A percentile compares a stretch with the other conserved stretches of the same genome.
Conservation (phyloP, 2,888 invertebrate genomes). For the Drosophila sordidapex region DNA sequence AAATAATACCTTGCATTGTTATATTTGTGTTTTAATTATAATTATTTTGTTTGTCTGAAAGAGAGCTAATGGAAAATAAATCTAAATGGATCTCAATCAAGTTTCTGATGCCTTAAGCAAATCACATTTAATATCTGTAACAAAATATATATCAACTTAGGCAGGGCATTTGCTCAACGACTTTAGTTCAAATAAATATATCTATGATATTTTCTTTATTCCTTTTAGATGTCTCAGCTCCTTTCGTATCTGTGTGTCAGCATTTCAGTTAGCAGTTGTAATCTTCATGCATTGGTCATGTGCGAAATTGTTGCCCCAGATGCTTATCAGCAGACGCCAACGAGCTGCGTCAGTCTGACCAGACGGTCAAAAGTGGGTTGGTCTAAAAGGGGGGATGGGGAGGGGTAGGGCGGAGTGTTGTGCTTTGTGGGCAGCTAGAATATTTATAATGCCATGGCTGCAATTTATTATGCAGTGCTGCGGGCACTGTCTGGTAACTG, state of each 20-base stretch:
- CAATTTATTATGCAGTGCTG: constrained; percentile 82
- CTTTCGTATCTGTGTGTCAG: constrained; percentile 65
- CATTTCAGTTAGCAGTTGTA: constrained; percentile 72
- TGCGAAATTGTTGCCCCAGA: constrained; percentile 82
- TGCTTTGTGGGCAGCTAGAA: constrained; percentile 49
- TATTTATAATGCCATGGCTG: constrained; percentile 81
- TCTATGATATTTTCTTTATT: background rate
- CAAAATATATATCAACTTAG: background rate
- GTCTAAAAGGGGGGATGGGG: background rate
- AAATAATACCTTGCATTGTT: background rate
- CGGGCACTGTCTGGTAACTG: constrained; percentile 47
- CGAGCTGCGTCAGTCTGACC: constrained; percentile 32
- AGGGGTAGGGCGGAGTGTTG: background rate
- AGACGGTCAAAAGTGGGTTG: background rate
- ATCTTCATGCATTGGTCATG: constrained; percentile 75
- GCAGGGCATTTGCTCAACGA: background rate
- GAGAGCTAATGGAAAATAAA: background rate
- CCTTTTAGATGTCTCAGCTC: background rate
- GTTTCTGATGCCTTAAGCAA: background rate
- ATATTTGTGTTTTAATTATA: background rate
- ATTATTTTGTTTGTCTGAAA: background rate
- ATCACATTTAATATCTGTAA: background rate
- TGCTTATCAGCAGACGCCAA: constrained; percentile 73
- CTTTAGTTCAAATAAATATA: background rate
- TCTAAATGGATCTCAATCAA: background rate